phyloP scores from a whole-genome alignment of 2,888 invertebrate genomes.

The Eutolmus rufibarbis region DNA sequence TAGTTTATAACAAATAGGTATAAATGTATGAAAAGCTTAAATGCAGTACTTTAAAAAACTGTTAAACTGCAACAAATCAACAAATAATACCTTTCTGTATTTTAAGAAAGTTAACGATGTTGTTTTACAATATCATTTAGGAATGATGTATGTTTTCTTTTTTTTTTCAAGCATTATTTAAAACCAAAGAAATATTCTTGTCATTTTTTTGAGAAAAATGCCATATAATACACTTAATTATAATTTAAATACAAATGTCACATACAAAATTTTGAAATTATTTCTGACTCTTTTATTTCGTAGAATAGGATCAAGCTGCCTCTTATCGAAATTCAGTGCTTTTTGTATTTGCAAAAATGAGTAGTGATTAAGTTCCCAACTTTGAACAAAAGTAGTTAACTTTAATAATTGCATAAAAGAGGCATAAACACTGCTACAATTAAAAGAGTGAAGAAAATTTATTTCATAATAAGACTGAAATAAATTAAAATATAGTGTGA shows the following conservation, averaged over 20 bases:
- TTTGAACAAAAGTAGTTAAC: not conserved
- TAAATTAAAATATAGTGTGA: not conserved
- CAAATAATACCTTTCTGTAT: not conserved
- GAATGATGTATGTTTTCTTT: not conserved
- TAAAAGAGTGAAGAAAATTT: not conserved
- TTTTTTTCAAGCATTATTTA: not conserved
- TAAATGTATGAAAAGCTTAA: not conserved
- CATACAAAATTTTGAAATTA: not conserved
- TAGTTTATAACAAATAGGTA: not conserved
- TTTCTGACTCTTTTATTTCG: constrained; percentile 9
- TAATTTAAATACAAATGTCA: constrained; percentile 9
- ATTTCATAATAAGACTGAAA: not conserved
- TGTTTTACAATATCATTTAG: not conserved
- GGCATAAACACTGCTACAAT: not conserved
- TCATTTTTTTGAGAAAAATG: not conserved
- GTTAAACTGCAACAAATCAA: not conserved
- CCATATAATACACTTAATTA: constrained; percentile 24
- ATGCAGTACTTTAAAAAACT: not conserved
- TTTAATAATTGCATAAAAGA: not conserved
- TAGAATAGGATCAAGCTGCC: not conserved
- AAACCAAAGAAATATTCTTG: not conserved
- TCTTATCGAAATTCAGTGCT: not conserved
- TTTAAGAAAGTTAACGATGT: not conserved
- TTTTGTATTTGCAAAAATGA: not conserved
- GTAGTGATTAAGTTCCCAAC: not conserved